Evolutionary conservation across 2,797 vertebrate genomes (phyloP).

Genomic region (Onychomys leucogaster): DNA sequence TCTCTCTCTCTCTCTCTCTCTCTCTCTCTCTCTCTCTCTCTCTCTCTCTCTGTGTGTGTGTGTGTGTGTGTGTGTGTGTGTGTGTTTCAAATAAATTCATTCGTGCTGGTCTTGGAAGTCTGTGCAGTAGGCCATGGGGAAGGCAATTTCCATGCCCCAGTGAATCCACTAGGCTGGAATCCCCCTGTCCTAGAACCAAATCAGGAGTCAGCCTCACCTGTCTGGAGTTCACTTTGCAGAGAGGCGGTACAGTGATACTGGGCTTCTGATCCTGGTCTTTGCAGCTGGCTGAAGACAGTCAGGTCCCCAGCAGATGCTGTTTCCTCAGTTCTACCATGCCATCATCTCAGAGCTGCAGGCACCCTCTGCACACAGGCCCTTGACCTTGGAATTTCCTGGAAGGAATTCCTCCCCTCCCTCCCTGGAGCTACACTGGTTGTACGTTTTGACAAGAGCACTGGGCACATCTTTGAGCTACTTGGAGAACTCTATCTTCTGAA

Average conservation of each 20-base stretch:
- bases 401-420: accelerated
- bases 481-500: too few species aligned
- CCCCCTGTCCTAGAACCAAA: too few species aligned
- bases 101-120: background rate
- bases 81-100: background rate
- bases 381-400: background rate
- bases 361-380: accelerated
- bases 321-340: background rate
- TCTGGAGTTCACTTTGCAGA: background rate
- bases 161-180: accelerated
- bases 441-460: accelerated
- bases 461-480: accelerated
- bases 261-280: background rate
- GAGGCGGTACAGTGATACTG: too few species aligned
- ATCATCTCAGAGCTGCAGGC: background rate
- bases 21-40: too few species aligned
- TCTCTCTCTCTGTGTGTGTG: too few species aligned
- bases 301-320: background rate
- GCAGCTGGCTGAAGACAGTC: background rate
- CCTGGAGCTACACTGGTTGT: accelerated
- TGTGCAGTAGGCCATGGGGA: accelerated
- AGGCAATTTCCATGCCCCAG: background rate
- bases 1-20: too few species aligned
- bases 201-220: background rate
- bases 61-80: too few species aligned